Evolutionary conservation across 92 coral and sea anemone genomes (phyloP).

Genomic region (Plumapathes pennacea): DNA sequence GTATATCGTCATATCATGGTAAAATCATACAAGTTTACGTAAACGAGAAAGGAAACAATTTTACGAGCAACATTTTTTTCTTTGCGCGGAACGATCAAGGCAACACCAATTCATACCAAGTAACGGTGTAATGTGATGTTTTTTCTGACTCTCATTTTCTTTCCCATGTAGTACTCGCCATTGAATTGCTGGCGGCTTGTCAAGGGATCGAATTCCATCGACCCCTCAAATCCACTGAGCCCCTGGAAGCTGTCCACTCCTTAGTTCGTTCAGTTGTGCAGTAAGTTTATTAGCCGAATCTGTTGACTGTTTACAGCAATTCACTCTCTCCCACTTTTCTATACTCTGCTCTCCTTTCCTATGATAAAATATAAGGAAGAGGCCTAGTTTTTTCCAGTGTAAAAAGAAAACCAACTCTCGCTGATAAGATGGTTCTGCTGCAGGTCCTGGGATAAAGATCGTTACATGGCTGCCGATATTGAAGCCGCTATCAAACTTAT

Average conservation of each 20-base stretch:
- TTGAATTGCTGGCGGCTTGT: constrained; percentile 84
- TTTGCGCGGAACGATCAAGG: too few relatives aligned
- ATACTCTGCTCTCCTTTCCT: too few relatives aligned
- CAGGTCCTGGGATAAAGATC: constrained; percentile 87
- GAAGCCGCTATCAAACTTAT: constrained; percentile 67
- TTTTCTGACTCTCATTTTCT: neutral
- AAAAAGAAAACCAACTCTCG: too few relatives aligned
- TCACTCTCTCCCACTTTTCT: too few relatives aligned
- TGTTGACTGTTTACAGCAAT: too few relatives aligned
- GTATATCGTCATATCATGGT: neutral
- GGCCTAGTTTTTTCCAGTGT: too few relatives aligned
- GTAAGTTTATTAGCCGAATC: constrained; percentile 36
- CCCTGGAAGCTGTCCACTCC: constrained; percentile 79
- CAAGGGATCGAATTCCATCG: constrained; percentile 92
- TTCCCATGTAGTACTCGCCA: constrained; percentile 64
- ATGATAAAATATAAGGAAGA: too few relatives aligned
- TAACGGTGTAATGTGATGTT: too few relatives aligned
- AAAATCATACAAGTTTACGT: too few relatives aligned
- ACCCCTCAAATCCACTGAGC: constrained; percentile 90
- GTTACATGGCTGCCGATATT: constrained; percentile 81
- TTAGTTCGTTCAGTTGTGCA: constrained; percentile 71
- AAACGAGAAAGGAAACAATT: too few relatives aligned
- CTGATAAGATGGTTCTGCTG: neutral
- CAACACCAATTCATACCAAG: too few relatives aligned
- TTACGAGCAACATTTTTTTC: too few relatives aligned